These are phyloP conservation scores for Halichoeres trimaculatus DNA, from an alignment of 2,113 vertebrate genomes.

Conservation along the genomic window DNA sequence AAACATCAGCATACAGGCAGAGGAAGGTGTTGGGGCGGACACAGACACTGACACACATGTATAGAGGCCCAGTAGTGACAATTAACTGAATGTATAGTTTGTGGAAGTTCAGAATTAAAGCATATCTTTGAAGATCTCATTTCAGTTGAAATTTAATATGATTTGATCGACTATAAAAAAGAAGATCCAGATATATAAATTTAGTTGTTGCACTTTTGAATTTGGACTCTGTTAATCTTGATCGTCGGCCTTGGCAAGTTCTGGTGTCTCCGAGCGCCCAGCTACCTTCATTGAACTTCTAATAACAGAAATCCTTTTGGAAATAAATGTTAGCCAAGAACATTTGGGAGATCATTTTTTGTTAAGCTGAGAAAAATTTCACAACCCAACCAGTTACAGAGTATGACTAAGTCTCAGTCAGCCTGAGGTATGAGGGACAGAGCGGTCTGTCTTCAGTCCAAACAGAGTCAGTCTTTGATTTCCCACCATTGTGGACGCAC, in stretches of 20 bases:
- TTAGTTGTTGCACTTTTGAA: no score
- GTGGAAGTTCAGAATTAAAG: neutral
- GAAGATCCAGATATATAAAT: no score
- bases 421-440: neutral
- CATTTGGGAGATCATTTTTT: neutral
- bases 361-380: neutral
- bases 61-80: no score
- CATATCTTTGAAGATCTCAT: neutral
- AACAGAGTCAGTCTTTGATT: neutral
- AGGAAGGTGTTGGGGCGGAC: no score
- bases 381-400: no score
- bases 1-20: no score
- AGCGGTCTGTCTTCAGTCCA: slow-evolving; percentile 14
- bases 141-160: no score
- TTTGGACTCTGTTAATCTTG: no score
- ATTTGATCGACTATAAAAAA: no score
- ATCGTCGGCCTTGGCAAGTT: neutral
- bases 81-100: neutral
- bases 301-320: neutral
- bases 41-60: no score
- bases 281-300: neutral
- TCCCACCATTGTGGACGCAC: neutral
- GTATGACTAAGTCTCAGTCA: no score
- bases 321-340: no score
- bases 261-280: neutral